Evolutionary conservation across 2,113 vertebrate species (phyloP).

Genomic region (Carollia perspicillata): DNA sequence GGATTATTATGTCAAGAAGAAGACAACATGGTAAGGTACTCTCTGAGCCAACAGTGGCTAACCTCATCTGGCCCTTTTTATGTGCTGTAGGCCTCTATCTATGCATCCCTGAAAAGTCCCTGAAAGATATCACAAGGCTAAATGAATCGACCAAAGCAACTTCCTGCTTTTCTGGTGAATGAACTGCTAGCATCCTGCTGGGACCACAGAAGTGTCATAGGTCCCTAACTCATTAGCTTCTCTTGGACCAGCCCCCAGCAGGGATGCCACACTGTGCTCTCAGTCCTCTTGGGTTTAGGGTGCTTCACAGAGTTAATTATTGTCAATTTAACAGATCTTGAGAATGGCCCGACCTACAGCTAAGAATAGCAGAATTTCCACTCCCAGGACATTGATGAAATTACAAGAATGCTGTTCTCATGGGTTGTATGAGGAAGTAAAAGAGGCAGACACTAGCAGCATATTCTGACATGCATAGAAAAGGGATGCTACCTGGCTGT

Average conservation of each 20-base stretch:
- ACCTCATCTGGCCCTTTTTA: neutral
- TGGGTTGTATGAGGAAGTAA: neutral
- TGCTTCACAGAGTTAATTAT: neutral
- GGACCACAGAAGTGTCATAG: neutral
- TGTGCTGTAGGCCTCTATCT: neutral
- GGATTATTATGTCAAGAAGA: neutral
- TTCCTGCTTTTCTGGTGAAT: neutral
- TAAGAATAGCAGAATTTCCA: neutral
- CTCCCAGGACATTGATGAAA: neutral
- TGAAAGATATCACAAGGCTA: neutral
- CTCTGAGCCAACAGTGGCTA: neutral
- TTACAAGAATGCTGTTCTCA: neutral
- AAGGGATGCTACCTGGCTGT: neutral
- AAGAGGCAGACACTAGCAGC: neutral
- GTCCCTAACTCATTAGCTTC: neutral
- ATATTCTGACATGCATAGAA: neutral
- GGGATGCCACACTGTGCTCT: neutral
- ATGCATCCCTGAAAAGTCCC: neutral
- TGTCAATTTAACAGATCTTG: neutral
- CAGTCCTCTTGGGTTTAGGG: neutral
- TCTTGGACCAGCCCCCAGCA: neutral
- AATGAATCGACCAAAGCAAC: neutral
- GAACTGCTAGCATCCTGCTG: neutral
- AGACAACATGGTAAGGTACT: neutral
- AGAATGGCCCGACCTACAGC: neutral